A percentile compares a stretch with the other conserved stretches of the same genome.
Evolutionary conservation across 37 sponge, comb jelly and placozoan genomes (phyloP).

Genomic region (Haliclona indistincta): DNA sequence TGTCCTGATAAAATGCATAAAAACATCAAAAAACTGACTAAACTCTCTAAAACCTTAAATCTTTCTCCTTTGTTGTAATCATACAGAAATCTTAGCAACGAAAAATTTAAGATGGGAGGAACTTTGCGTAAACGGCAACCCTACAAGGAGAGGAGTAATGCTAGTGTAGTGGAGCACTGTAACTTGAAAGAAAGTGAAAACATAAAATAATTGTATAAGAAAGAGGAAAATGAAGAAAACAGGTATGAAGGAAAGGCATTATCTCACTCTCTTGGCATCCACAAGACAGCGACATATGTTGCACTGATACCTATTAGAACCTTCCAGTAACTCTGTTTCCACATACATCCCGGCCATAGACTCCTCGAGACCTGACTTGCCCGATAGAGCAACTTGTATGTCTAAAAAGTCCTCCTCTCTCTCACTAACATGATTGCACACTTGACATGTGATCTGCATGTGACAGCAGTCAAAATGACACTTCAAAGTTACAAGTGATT

Average conservation of each 20-base stretch:
- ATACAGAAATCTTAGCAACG: slow-evolving; percentile 87
- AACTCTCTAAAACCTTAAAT: slow-evolving; percentile 62
- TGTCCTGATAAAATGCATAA: slow-evolving; percentile 49
- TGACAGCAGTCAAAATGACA: too few relatives aligned
- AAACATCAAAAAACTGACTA: background rate
- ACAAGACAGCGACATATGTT: slow-evolving; percentile 67
- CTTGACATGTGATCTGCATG: slow-evolving; percentile 82
- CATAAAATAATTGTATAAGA: background rate
- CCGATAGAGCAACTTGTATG: slow-evolving; percentile 68
- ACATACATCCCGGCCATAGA: slow-evolving; percentile 58
- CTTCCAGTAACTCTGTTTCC: slow-evolving; percentile 72
- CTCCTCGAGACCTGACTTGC: slow-evolving; percentile 31
- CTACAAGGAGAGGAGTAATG: slow-evolving; percentile 10
- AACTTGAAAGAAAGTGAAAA: background rate
- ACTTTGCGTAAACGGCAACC: slow-evolving; percentile 65
- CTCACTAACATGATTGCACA: slow-evolving; percentile 70
- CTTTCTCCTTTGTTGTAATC: slow-evolving; percentile 82
- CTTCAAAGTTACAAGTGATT: too few relatives aligned
- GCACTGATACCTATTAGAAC: slow-evolving; percentile 84
- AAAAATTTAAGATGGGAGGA: slow-evolving; percentile 82
- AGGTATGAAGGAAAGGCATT: background rate
- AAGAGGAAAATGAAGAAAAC: background rate
- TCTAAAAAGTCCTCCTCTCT: slow-evolving; percentile 85
- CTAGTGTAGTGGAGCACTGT: too few relatives aligned
- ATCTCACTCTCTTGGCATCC: slow-evolving; percentile 71